Evolutionary conservation across 1,140 invertebrate species (phyloP).

Genomic region (Latrodectus geometricus): DNA sequence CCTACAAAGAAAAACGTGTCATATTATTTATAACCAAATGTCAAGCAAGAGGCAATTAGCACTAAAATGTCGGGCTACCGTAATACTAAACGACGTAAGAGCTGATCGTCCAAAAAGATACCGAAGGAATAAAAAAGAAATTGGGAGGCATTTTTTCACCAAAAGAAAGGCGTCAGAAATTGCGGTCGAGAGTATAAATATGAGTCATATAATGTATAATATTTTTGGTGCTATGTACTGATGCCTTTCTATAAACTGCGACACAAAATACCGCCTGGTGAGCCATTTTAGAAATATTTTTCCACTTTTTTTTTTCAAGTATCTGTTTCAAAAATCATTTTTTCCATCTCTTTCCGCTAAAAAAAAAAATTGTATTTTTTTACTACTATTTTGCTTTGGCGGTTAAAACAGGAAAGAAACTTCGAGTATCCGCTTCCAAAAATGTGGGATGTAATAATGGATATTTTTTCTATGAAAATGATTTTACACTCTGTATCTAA

Average conservation of each 20-base stretch:
- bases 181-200: slow-evolving; percentile 20
- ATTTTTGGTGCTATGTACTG: slow-evolving; percentile 12
- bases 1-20: slow-evolving; percentile 22
- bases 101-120: slow-evolving; percentile 35
- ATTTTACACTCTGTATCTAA: too few relatives aligned
- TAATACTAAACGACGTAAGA: slow-evolving; percentile 26
- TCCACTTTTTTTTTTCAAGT: slow-evolving; percentile 12
- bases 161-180: slow-evolving; percentile 44
- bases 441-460: slow-evolving; percentile 36
- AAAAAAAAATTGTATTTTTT: slow-evolving; percentile 1
- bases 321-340: slow-evolving; percentile 17
- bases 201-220: slow-evolving; percentile 12
- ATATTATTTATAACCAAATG: slow-evolving; percentile 39
- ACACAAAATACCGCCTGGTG: slow-evolving; percentile 49
- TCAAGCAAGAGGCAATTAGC: slow-evolving; percentile 40
- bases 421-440: slow-evolving; percentile 10
- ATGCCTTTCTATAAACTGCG: slow-evolving; percentile 24
- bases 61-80: slow-evolving; percentile 44
- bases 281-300: slow-evolving; percentile 50
- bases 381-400: background rate
- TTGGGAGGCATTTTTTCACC: background rate
- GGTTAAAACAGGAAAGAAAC: slow-evolving; percentile 1
- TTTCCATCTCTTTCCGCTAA: background rate
- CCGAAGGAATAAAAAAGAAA: slow-evolving; percentile 13
- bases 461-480: background rate